Evolutionary conservation across 2,888 invertebrate genomes (phyloP).

Genomic region (Drosophila koepferae): DNA sequence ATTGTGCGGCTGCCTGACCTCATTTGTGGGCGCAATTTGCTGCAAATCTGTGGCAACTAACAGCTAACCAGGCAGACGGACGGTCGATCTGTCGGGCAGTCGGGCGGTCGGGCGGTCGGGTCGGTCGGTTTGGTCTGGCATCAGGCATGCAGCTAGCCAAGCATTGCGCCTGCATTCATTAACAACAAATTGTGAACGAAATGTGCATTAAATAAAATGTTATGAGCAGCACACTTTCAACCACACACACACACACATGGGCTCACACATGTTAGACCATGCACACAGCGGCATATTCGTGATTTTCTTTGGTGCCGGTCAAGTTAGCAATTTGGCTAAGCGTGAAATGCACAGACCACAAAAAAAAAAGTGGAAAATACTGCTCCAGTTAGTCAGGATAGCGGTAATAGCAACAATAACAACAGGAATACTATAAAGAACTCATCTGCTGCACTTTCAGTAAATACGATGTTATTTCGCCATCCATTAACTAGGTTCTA

Average conservation of each 20-base stretch:
- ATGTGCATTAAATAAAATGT: constrained; percentile 78
- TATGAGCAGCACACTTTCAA: constrained; percentile 59
- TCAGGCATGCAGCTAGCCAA: constrained; percentile 25
- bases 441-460: neutral
- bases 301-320: constrained; percentile 67
- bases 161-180: constrained; percentile 72
- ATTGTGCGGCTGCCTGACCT: constrained; percentile 75
- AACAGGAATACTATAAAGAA: constrained; percentile 1
- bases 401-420: constrained; percentile 36
- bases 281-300: constrained; percentile 36
- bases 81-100: constrained; percentile 1
- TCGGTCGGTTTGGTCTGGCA: constrained; percentile 4
- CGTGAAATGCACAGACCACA: constrained; percentile 71
- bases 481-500: constrained; percentile 32
- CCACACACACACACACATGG: constrained; percentile 20
- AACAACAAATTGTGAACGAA: constrained; percentile 77
- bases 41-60: constrained; percentile 71
- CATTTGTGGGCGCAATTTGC: constrained; percentile 78
- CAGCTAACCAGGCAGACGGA: constrained; percentile 53
- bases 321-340: constrained; percentile 81
- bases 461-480: constrained; percentile 43
- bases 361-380: constrained; percentile 34
- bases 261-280: constrained; percentile 6
- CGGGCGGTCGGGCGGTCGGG: neutral
- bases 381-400: constrained; percentile 55